Evolutionary conservation across 2,888 invertebrate species (phyloP).

Genomic region (Diarsia dahlii): DNA sequence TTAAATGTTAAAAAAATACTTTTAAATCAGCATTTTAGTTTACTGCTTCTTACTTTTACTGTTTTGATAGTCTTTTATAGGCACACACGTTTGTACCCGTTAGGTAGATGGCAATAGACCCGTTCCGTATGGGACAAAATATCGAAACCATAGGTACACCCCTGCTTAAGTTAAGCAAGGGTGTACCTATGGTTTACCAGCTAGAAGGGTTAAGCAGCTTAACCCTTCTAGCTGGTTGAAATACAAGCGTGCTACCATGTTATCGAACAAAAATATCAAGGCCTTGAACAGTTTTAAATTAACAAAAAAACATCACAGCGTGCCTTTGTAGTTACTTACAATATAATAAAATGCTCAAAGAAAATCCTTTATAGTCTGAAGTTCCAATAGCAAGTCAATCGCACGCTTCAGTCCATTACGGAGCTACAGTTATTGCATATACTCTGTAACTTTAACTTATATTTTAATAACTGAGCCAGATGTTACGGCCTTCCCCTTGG

Average conservation of each 20-base stretch:
- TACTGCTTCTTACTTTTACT: too few relatives aligned
- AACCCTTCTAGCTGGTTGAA: neutral
- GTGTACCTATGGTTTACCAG: too few relatives aligned
- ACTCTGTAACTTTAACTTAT: constrained; percentile 41
- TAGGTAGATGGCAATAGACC: too few relatives aligned
- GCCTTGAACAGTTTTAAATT: neutral
- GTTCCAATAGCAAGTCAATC: constrained; percentile 33
- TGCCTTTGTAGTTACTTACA: neutral
- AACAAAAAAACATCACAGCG: neutral
- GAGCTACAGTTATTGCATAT: neutral
- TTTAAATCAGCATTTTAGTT: too few relatives aligned
- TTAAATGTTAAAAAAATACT: too few relatives aligned
- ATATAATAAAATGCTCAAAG: neutral
- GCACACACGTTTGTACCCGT: too few relatives aligned
- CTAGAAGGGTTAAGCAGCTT: too few relatives aligned
- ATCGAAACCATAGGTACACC: too few relatives aligned
- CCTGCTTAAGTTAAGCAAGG: too few relatives aligned
- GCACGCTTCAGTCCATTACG: constrained; percentile 36
- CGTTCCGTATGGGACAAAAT: too few relatives aligned
- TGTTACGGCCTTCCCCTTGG: constrained; percentile 19
- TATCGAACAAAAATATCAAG: neutral
- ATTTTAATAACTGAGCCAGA: constrained; percentile 47
- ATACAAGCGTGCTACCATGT: neutral
- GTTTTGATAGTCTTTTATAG: too few relatives aligned
- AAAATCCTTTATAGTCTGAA: neutral